Evolutionary conservation across 2,888 invertebrate species (phyloP).

Genomic region (Tetanocera ferruginea): DNA sequence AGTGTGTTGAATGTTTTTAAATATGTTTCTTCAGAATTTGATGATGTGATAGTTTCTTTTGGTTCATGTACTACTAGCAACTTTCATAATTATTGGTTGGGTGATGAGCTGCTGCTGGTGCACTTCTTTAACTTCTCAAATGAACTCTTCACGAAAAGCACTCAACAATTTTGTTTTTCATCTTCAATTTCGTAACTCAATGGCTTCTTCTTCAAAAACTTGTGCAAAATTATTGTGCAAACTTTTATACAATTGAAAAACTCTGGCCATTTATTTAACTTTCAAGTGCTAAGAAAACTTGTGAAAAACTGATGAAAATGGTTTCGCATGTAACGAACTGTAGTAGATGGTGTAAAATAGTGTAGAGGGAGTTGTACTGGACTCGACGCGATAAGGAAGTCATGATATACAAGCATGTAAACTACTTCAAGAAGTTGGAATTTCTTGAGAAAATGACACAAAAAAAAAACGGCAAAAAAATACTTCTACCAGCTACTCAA

Average conservation of each 20-base stretch:
- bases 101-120: no score
- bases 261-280: constrained; percentile 54
- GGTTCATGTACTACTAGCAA: no score
- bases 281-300: constrained; percentile 30
- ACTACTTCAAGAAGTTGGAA: not conserved
- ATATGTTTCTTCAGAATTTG: no score
- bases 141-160: no score
- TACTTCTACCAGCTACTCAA: not conserved
- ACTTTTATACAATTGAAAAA: constrained; percentile 61
- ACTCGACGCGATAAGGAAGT: constrained; percentile 8
- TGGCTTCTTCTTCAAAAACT: constrained; percentile 32
- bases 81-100: no score
- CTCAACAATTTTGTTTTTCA: not conserved
- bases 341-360: constrained; percentile 9
- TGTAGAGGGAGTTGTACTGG: not conserved
- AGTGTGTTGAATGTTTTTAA: no score
- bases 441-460: not conserved
- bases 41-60: no score
- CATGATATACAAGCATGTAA: constrained; percentile 33
- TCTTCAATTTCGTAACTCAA: not conserved
- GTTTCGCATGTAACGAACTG: not conserved
- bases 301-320: constrained; percentile 1
- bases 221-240: constrained; percentile 49
- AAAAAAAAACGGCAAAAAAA: not conserved
- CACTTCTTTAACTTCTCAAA: no score